Base-by-base conservation (phyloP, 2,113 vertebrate genomes). In the Chunga burmeisteri region DNA sequence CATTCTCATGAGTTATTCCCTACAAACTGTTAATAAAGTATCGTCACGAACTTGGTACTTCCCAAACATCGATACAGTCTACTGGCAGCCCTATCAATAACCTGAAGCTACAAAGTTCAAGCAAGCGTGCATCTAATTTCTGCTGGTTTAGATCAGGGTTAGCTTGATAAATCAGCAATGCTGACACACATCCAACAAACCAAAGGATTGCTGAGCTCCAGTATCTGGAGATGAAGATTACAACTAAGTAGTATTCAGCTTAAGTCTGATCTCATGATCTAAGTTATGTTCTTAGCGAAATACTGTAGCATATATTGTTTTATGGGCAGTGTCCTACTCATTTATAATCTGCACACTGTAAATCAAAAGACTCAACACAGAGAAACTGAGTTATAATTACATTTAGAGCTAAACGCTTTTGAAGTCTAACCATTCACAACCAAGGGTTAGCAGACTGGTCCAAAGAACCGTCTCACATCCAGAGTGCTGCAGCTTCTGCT, bases 401-500 rank as follows among this genome's bases (percentile, higher is more conserved):
- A 71, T 22, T 34, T 46, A 49, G 52, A 90, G n/a, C 27, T 55
- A 55, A 91, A 93, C 26, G 38, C 26, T 65, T 94, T 32, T 56
- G 9, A 77, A 95, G 77, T n/a, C 72, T 29, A 46, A 93, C 49
- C 10, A 38, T 30, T 81, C 50, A 56, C 78, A 78, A 70, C 7
- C 65, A 55, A 68, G 77, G 63, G 38, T 59, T 23, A 90, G 65
- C n/a, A 80, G 67, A 52, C 16, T 10, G 13, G 47, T 50, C 61
- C 44, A 20, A 70, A 83, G 42, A 86, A 63, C 7, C 1, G 0
- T 0, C 1, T 42, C 3, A 1, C 34, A 47, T 34, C 36, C 68
- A 36, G 22, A 65, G 20, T 0, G 0, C n/a, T 47, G 66, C 1
- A 1, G 53, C n/a, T 90, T 80, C 80, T 3, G 32, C 7, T 0